phyloP scores from a whole-genome alignment of 2,888 invertebrate species.

The Masnerella sp. region DNA sequence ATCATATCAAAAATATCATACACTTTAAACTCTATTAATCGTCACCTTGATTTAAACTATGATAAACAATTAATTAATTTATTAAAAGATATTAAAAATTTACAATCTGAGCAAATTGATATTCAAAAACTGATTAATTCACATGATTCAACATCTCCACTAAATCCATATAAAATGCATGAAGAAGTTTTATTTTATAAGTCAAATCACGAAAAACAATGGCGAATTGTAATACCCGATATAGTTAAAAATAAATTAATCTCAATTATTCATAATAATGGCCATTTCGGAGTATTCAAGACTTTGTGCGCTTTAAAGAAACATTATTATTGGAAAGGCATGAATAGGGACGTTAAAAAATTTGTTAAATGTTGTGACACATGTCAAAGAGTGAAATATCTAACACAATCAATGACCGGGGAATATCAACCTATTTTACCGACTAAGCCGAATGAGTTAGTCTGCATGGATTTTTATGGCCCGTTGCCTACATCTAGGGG shows the following conservation, averaged over 20 bases:
- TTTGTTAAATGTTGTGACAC: not conserved
- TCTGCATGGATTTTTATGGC: not conserved
- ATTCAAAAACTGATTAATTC: not conserved
- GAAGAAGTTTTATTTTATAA: not conserved
- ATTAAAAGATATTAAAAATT: slow-evolving; percentile 2
- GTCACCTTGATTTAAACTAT: not conserved
- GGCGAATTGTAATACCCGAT: not conserved
- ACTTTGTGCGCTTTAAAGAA: not conserved
- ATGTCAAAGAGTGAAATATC: not conserved
- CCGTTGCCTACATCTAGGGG: not conserved
- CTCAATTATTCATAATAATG: not conserved
- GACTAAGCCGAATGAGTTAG: too few relatives aligned
- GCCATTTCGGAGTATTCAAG: not conserved
- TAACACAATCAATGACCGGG: not conserved
- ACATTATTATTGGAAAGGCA: not conserved
- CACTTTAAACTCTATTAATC: not conserved
- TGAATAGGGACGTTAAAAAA: not conserved
- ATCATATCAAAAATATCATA: not conserved
- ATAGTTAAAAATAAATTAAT: not conserved
- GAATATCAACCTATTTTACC: not conserved
- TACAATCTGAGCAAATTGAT: not conserved
- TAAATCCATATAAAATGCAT: not conserved
- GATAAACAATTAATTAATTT: not conserved
- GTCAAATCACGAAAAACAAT: not conserved
- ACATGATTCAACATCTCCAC: not conserved